These are phyloP conservation scores for Kobus ellipsiprymnus DNA, from an alignment of 2,113 vertebrate genomes.

Conservation along the genomic window DNA sequence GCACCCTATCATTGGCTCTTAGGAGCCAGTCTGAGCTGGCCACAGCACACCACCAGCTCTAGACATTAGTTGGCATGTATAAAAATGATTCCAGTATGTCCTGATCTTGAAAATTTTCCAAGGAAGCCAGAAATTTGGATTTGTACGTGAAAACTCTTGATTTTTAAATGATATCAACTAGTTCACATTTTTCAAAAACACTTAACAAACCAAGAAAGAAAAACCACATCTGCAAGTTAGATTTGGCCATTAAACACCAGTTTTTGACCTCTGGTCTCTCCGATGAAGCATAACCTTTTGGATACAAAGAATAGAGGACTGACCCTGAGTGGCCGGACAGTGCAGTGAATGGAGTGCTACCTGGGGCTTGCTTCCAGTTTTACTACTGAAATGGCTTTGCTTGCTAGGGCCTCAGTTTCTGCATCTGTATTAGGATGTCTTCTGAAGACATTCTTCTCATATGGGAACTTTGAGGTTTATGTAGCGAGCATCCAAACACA, in stretches of 20 bases:
- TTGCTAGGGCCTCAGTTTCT: not conserved
- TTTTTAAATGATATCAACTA: not conserved
- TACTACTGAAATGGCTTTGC: not conserved
- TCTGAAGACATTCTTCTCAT: not conserved
- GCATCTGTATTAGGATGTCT: not conserved
- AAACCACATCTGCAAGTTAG: not conserved
- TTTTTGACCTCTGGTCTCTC: not conserved
- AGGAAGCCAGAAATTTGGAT: slow-evolving; percentile 42
- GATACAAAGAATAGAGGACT: not conserved
- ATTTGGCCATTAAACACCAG: not conserved
- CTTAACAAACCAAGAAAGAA: not conserved
- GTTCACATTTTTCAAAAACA: slow-evolving; percentile 30
- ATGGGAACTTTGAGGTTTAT: not conserved
- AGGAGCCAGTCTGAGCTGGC: not conserved
- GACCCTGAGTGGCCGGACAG: rapidly evolving
- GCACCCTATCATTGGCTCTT: not conserved
- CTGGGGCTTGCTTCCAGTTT: not conserved
- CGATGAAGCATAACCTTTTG: not conserved
- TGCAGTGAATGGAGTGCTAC: not conserved
- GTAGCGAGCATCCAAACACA: not conserved
- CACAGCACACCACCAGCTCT: not conserved
- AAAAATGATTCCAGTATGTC: not conserved
- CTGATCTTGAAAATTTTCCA: not conserved
- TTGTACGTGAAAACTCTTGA: slow-evolving; percentile 15
- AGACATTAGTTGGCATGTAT: not conserved